Percentiles rank a stretch among this genome's conserved stretches.
Evolutionary conservation across 2,888 invertebrate genomes (phyloP).

Genomic region (Buathra laborator): DNA sequence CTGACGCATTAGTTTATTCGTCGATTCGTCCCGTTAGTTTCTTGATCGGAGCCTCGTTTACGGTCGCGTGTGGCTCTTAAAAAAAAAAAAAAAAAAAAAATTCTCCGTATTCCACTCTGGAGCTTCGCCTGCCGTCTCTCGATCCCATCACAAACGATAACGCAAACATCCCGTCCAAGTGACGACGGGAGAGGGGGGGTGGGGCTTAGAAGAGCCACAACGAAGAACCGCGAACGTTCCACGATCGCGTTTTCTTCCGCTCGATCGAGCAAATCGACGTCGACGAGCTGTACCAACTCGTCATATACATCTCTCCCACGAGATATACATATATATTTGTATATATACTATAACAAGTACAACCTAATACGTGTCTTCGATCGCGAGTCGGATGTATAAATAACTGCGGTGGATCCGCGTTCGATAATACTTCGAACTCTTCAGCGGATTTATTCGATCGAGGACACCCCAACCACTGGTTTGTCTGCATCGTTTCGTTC

Average conservation of each 20-base stretch:
- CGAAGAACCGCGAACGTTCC: constrained; percentile 17
- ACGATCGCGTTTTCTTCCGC: constrained; percentile 57
- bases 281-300: constrained; percentile 43
- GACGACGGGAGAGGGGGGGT: constrained; percentile 20
- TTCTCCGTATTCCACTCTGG: constrained; percentile 19
- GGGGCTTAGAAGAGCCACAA: constrained; percentile 23
- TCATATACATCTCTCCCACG: constrained; percentile 4
- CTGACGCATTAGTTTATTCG: background rate
- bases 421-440: constrained; percentile 14
- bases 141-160: constrained; percentile 39
- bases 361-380: background rate
- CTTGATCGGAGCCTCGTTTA: background rate
- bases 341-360: background rate
- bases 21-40: background rate
- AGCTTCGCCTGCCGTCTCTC: constrained; percentile 38
- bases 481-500: background rate
- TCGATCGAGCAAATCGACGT: constrained; percentile 57
- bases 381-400: constrained; percentile 42
- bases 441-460: constrained; percentile 11
- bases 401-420: constrained; percentile 15
- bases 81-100: background rate
- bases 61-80: background rate
- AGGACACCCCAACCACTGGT: constrained; percentile 39
- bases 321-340: background rate
- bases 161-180: constrained; percentile 54